Percentiles rank a stretch among this genome's conserved stretches.
phyloP scores from a whole-genome alignment of 2,888 invertebrate genomes.

The Palloptera scutellata region DNA sequence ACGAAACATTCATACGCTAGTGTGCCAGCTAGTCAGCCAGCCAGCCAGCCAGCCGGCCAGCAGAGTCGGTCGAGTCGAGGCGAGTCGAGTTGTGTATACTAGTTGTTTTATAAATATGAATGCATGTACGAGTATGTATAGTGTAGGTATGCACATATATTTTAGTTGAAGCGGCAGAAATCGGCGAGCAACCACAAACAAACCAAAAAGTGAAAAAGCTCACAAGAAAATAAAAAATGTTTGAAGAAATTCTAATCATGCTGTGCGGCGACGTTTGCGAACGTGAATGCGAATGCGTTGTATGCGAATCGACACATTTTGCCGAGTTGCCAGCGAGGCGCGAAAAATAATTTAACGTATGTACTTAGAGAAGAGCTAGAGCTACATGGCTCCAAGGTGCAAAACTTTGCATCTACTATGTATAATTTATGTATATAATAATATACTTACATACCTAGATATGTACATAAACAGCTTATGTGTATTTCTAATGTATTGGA shows the following conservation, averaged over 20 bases:
- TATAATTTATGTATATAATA: neutral
- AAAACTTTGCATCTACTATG: neutral
- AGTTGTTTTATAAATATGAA: neutral
- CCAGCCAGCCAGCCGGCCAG: neutral
- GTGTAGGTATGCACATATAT: neutral
- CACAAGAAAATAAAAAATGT: neutral
- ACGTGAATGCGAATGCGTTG: neutral
- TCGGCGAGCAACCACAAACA: neutral
- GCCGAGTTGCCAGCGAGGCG: too few species aligned
- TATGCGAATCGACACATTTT: neutral
- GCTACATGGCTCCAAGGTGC: neutral
- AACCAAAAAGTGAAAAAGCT: neutral
- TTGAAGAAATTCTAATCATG: conserved; percentile 26
- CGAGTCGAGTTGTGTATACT: neutral
- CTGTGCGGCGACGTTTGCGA: neutral
- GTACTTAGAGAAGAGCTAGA: neutral
- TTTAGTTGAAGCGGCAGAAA: neutral
- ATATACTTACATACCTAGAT: conserved; percentile 16
- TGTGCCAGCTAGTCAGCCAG: conserved; percentile 2
- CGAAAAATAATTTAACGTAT: neutral
- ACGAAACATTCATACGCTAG: conserved; percentile 14
- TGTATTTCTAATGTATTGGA: too few species aligned
- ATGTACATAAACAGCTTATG: too few species aligned
- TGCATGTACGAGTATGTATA: neutral
- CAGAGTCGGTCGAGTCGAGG: too few species aligned